phyloP scores from a whole-genome alignment of 2,797 vertebrate species.

The Spinibarbus caldwelli region DNA sequence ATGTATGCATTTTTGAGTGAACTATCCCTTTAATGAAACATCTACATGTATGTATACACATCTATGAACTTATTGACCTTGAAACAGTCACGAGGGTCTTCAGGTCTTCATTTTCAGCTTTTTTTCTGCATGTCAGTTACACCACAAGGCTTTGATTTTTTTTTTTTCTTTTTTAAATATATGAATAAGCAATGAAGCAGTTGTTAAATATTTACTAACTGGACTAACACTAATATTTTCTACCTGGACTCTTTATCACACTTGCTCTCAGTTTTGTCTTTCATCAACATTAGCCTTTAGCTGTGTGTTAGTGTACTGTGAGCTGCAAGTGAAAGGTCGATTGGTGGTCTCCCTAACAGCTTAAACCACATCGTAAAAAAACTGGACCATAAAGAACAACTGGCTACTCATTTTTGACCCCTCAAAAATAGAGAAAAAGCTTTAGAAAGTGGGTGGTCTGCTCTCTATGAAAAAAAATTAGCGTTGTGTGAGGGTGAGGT shows the following conservation, averaged over 20 bases:
- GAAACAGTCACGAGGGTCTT: neutral
- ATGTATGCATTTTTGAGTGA: neutral
- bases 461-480: constrained; percentile 30
- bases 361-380: constrained; percentile 82
- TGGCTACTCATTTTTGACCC: constrained; percentile 79
- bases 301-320: constrained; percentile 62
- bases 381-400: constrained; percentile 80
- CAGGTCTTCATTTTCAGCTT: neutral
- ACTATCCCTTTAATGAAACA: neutral
- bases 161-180: neutral
- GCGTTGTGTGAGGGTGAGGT: constrained; percentile 30
- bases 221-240: neutral
- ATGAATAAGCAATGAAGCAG: neutral
- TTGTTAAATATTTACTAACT: neutral
- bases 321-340: constrained; percentile 76
- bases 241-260: neutral
- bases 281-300: constrained; percentile 17
- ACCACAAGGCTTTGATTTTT: neutral
- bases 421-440: constrained; percentile 78
- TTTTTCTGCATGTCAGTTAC: neutral
- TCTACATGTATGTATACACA: neutral
- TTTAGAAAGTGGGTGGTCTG: constrained; percentile 80
- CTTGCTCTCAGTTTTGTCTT: neutral
- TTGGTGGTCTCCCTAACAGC: constrained; percentile 80
- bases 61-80: neutral